Base-by-base conservation (phyloP, 1,140 invertebrate genomes). In the Phthorimaea operculella region DNA sequence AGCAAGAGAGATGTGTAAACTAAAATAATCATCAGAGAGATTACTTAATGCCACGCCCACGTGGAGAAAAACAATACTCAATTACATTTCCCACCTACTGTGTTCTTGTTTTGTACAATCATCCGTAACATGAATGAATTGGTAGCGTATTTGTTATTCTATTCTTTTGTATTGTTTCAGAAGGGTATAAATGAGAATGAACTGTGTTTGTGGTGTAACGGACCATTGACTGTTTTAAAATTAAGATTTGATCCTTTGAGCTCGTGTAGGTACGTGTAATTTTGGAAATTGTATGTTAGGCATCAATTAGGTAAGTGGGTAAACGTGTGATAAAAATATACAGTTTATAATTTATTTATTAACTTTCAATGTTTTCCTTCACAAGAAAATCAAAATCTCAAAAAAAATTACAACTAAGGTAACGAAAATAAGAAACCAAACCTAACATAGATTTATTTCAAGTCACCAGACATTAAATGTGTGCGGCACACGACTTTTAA, bases 61-160 rank as follows among this genome's bases (percentile, higher is more conserved):
- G 58, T 48, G 51, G 55, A 42, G 54, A 47, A 59, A 75, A 68
- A 79, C 76, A 79, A 79, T 79, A 62, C 73, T 70, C 73, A 70
- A 79, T 78, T 71, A 72, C 59, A 33, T 58, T 58, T 54, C 63
- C 70, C 73, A 73, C 74, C 70, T 74, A 79, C 74, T 74, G 68
- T 60, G 44, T 47, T 47, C 15, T 47, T 47, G 44, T 47, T 47
- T 47, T 47, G 44, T 47, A 47, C 44, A 47, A 47, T 47, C 44
- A 47, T 47, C 44, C 44, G n/a, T 47, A 47, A 47, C 44, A 17
- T n/a, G 16, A 47, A 47, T 47, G 16, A 47, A 47, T 39, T 39
- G 36, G 36, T 39, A 39, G 36, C 36, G 10, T 39, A 39, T 39
- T 39, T 39, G 36, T 39, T 39, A 39, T 39, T 39, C 36, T 12